phyloP scores from a whole-genome alignment of 1,140 invertebrate species.

The Hyphantria cunea region DNA sequence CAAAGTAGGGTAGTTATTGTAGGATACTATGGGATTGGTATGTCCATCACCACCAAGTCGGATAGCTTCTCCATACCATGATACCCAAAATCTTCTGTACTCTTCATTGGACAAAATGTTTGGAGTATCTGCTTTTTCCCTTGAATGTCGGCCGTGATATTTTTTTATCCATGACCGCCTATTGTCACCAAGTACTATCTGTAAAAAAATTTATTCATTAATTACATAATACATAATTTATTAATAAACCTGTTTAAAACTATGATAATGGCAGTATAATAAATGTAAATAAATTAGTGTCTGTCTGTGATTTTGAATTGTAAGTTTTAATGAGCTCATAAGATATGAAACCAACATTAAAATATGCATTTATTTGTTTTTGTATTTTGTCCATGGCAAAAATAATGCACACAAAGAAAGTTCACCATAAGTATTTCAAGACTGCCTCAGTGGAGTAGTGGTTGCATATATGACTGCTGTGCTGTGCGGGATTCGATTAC shows the following conservation, averaged over 20 bases:
- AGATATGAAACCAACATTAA: too few species aligned
- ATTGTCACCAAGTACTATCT: constrained; percentile 37
- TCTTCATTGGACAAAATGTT: constrained; percentile 84
- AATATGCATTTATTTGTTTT: too few species aligned
- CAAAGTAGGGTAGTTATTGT: constrained; percentile 12
- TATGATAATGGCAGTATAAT: too few species aligned
- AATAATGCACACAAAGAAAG: neutral
- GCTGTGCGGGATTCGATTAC: too few species aligned
- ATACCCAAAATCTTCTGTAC: constrained; percentile 88
- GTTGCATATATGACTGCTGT: too few species aligned
- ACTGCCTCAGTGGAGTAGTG: too few species aligned
- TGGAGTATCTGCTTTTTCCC: constrained; percentile 82
- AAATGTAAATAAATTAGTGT: too few species aligned
- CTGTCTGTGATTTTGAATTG: too few species aligned
- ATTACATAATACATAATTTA: too few species aligned
- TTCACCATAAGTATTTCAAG: constrained; percentile 46
- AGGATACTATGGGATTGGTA: constrained; percentile 30
- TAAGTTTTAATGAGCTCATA: too few species aligned
- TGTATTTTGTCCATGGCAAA: neutral
- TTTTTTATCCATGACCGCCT: constrained; percentile 31
- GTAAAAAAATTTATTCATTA: neutral
- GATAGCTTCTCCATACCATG: constrained; percentile 83
- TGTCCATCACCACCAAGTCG: constrained; percentile 26
- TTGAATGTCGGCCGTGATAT: neutral
- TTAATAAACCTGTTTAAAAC: too few species aligned